Evolutionary conservation across 2,113 vertebrate genomes (phyloP).

Genomic region (Neofelis nebulosa): DNA sequence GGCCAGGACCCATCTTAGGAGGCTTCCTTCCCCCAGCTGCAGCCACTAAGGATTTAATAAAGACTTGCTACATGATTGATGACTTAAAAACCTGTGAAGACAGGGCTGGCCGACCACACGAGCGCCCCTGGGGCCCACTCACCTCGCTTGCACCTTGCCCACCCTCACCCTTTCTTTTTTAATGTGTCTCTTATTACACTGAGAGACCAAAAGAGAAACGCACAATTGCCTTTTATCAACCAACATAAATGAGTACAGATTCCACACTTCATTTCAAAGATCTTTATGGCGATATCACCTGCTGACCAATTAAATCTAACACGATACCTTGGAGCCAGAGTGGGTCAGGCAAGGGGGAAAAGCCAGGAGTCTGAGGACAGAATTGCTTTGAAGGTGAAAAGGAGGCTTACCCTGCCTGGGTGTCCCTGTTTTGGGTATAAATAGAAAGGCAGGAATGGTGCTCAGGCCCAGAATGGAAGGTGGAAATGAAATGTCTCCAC

Average conservation of each 20-base stretch:
- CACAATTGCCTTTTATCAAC: neutral
- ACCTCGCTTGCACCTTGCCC: neutral
- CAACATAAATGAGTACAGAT: conserved; percentile 17
- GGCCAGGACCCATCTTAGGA: neutral
- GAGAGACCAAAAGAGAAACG: neutral
- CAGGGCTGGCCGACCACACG: neutral
- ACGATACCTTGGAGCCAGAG: neutral
- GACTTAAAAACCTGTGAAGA: neutral
- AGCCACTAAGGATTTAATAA: neutral
- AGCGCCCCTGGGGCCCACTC: neutral
- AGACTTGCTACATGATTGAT: neutral
- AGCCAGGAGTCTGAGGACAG: neutral
- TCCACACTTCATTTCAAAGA: conserved; percentile 3
- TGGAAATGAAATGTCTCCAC: neutral
- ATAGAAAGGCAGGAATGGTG: neutral
- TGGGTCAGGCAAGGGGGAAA: neutral
- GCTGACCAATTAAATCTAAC: neutral
- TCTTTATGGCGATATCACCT: neutral
- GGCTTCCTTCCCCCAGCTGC: neutral
- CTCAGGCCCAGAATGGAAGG: neutral
- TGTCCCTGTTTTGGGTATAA: neutral
- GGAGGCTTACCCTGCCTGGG: neutral
- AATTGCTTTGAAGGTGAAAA: neutral
- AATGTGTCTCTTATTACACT: neutral
- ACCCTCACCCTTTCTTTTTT: neutral